phyloP scores from a whole-genome alignment of 2,797 vertebrate species.

The Synanceia verrucosa region DNA sequence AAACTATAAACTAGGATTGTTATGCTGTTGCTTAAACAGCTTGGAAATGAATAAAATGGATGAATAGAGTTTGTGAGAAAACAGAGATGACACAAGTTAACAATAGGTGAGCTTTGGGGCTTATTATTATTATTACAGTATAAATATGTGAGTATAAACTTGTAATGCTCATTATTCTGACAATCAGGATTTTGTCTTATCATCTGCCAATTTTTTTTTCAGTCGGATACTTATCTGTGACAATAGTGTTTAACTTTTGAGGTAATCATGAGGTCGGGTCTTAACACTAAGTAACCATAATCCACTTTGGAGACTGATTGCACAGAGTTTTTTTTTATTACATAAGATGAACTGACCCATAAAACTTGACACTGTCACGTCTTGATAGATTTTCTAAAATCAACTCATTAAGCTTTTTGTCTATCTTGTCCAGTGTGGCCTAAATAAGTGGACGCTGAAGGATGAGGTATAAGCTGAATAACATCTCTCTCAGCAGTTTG shows the following conservation, averaged over 20 bases:
- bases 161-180: not conserved
- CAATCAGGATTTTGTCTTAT: not conserved
- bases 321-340: not conserved
- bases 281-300: too few relatives aligned
- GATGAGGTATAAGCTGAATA: slow-evolving; percentile 20
- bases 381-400: not conserved
- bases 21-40: slow-evolving; percentile 30
- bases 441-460: slow-evolving; percentile 1
- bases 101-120: not conserved
- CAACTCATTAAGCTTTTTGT: not conserved
- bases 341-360: not conserved
- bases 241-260: not conserved
- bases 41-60: not conserved
- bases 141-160: not conserved
- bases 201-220: not conserved
- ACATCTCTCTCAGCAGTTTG: slow-evolving; percentile 5
- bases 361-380: too few relatives aligned
- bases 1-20: slow-evolving; percentile 3
- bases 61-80: not conserved
- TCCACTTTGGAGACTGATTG: not conserved
- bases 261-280: not conserved
- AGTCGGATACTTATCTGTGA: not conserved
- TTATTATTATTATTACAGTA: not conserved
- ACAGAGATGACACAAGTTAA: not conserved
- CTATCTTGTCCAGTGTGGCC: slow-evolving; percentile 12